Percentiles rank a stretch among this genome's conserved stretches.
These are phyloP conservation scores for Dryocosmus kuriphilus DNA, from an alignment of 2,888 invertebrate genomes.

Conservation along the genomic window DNA sequence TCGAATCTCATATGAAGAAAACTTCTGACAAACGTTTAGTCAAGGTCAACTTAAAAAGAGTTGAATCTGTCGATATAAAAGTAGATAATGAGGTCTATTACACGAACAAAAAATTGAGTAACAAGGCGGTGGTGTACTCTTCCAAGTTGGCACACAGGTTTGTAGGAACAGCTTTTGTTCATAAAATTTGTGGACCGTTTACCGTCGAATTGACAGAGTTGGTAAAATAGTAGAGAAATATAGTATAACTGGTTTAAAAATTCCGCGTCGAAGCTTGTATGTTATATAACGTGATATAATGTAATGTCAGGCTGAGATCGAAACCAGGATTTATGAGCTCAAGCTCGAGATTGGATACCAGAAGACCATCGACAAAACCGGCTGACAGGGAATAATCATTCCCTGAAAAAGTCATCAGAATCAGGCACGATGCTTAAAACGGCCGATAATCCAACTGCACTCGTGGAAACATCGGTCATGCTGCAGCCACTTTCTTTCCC, in stretches of 20 bases:
- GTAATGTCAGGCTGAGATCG: no score
- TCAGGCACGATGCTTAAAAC: no score
- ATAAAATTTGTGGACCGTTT: conserved; percentile 32
- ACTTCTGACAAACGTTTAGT: background rate
- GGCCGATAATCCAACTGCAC: no score
- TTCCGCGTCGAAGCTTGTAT: background rate
- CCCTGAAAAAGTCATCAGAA: no score
- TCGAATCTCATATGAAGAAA: background rate
- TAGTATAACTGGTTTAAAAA: background rate
- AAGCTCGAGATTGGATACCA: no score
- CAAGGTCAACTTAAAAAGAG: background rate
- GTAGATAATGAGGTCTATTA: background rate
- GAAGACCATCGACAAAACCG: no score
- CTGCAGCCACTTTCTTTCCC: no score
- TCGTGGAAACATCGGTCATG: no score
- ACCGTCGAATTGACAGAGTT: conserved; percentile 40
- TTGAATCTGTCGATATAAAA: background rate
- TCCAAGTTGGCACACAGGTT: conserved; percentile 12
- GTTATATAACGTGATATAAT: no score
- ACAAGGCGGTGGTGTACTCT: conserved; percentile 43
- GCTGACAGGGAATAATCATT: no score
- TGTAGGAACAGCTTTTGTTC: background rate
- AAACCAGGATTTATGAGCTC: no score
- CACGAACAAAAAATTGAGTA: no score
- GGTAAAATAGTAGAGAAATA: conserved; percentile 17